Evolutionary conservation across 2,888 invertebrate species (phyloP), one percentile per base, ranked within the genome.

Genomic region (Matsumyia berberina): DNA sequence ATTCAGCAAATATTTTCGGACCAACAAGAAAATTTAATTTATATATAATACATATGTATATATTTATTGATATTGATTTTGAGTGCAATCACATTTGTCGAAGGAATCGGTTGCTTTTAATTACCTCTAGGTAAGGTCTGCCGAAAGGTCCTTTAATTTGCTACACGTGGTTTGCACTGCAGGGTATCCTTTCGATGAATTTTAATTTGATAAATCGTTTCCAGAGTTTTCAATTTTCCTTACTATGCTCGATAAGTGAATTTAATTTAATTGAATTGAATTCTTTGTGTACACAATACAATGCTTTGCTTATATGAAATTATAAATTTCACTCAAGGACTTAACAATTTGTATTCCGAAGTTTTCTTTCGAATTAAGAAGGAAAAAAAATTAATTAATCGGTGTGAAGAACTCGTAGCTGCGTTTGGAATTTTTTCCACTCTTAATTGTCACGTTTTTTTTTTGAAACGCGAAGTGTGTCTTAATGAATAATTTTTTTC

Each of bases 1-100:
- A 74, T 66, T 74, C 64, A 15, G 64, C 17, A 74, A 74, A 74
- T 74, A 74, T 74, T 74, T 66, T 64, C 55, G 6, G 19, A 62
- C 17, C 24, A 7, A 73, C 33, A 44, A 42, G 53, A 37, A 42
- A 74, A 74, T 74, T 74, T 35, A 55, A 74, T 64, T 53, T 64
- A 73, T 53, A n/a, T n/a, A n/a, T n/a, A n/a, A n/a, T n/a, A n/a
- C n/a, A n/a, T n/a, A n/a, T n/a, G n/a, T n/a, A n/a, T n/a, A 53
- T 35, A 62, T 72, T 72, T 72, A 31, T 53, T 53, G 42, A 73
- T 62, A 62, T 73, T 62, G 62, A 62, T 73, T 62, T 62, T 19
- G 60, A 29, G n/a, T 46, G 49, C 39, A 39, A 58, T n/a, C 17
- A 42, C 15, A 29, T 29, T 24, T 51, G 5, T 29, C 1, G 51